Base-by-base conservation (phyloP, 2,888 invertebrate species). In the Buathra laborator region DNA sequence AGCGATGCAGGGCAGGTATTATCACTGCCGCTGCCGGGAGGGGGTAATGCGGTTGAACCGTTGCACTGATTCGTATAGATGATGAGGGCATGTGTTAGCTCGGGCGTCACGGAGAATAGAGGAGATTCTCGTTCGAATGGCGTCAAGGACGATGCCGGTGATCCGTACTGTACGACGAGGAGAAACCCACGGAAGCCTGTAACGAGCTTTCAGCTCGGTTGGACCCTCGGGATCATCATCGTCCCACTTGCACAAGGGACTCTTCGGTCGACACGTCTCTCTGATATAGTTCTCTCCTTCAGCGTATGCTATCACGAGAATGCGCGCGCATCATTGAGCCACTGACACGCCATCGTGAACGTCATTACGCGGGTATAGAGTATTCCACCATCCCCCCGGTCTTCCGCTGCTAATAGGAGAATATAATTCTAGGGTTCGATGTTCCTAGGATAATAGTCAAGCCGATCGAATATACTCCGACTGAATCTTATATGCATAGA, bases 151-250 rank as follows among this genome's bases (percentile, higher is more conserved):
- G 84, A 84, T 62, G 81, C 37, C 48, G 84, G 78, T 74, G 81
- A 84, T 81, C 81, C 81, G 84, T 74, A 81, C 78, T 81, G 76
- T 67, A 53, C 29, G 67, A 48, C 53, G 64, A 71, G 64, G 67
- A 78, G 53, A 19, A 53, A 78, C 46, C 74, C 81, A 84, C 29
- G 74, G 77, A 68, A 84, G 74, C 81, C 78, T 81, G 84, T 84
- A 84, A 84, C 84, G 84, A 84, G 84, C 84, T 84, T 84, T 85
- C 81, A 81, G 75, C 82, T 75, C 70, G 75, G 75, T 59, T 85
- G 74, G 75, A 81, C 68, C 78, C 82, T 56, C 82, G 32, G 84
- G 71, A 82, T 85, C 78, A 79, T 82, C 78, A 82, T 84, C 76
- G 71, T 71, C 75, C 48, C 71, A 44, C 74, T 32, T 56, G 51